These are phyloP conservation scores for Ethmia dodecea DNA, from an alignment of 2,888 invertebrate species.

Conservation along the genomic window DNA sequence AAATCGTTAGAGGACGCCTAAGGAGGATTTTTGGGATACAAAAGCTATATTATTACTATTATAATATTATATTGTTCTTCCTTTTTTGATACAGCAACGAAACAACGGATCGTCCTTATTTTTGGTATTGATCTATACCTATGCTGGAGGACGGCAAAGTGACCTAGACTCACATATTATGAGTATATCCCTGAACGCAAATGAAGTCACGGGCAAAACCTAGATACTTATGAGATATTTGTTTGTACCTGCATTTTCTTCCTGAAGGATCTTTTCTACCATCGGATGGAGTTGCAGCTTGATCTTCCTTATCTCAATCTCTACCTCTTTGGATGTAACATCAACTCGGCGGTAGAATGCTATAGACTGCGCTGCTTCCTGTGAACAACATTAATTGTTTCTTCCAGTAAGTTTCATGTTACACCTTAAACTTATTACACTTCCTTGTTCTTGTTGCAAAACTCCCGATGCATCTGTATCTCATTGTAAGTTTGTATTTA, in stretches of 20 bases:
- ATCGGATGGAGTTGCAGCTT: conserved; percentile 47
- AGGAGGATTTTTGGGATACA: too few relatives aligned
- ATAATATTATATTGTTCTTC: too few relatives aligned
- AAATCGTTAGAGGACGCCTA: too few relatives aligned
- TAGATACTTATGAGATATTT: too few relatives aligned
- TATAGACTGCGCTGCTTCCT: conserved; percentile 51
- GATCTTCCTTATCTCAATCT: conserved; percentile 42
- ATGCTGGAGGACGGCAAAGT: background rate
- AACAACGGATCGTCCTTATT: background rate
- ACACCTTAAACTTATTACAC: too few relatives aligned
- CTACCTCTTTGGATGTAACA: conserved; percentile 40
- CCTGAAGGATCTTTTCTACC: conserved; percentile 38
- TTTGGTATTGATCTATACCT: background rate
- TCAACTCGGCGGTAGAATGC: conserved; percentile 46
- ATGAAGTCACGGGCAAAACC: too few relatives aligned
- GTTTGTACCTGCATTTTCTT: conserved; percentile 14
- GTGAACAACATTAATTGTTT: conserved; percentile 13
- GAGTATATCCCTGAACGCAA: background rate
- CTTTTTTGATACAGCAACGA: too few relatives aligned
- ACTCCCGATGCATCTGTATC: too few relatives aligned
- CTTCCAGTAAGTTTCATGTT: background rate
- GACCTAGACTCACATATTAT: background rate
- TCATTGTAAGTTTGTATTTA: too few relatives aligned
- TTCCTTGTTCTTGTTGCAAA: too few relatives aligned
- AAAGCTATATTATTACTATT: too few relatives aligned